phyloP scores from a whole-genome alignment of 1,140 invertebrate genomes.

The Nomia melanderi region DNA sequence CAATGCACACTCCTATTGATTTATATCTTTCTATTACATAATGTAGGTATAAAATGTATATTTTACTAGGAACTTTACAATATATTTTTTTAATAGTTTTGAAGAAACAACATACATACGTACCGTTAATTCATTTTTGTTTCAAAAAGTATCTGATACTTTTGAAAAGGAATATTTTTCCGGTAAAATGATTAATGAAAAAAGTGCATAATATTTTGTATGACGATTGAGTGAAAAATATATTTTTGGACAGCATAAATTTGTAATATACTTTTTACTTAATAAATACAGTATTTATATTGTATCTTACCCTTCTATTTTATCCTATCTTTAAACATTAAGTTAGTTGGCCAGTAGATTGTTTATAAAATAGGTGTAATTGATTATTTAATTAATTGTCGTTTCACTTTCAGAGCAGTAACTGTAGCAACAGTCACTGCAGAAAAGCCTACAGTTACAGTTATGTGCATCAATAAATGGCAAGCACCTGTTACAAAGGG shows the following conservation, averaged over 20 bases:
- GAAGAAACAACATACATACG: background rate
- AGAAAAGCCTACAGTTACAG: slow-evolving; percentile 67
- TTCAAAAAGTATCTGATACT: background rate
- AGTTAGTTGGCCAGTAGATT: background rate
- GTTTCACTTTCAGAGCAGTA: slow-evolving; percentile 69
- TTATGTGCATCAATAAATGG: slow-evolving; percentile 73
- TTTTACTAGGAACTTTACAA: background rate
- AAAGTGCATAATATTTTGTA: slow-evolving; percentile 17
- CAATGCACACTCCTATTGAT: background rate
- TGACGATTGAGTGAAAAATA: background rate
- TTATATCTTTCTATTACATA: slow-evolving; percentile 27
- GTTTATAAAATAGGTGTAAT: slow-evolving; percentile 10
- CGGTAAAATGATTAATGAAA: background rate
- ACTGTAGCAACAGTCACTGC: slow-evolving; percentile 65
- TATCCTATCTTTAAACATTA: slow-evolving; percentile 43
- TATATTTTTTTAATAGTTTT: background rate
- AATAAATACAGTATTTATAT: slow-evolving; percentile 68
- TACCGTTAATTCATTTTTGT: background rate
- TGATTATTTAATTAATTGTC: slow-evolving; percentile 42
- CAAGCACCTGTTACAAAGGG: slow-evolving; percentile 76
- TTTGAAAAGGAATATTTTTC: background rate
- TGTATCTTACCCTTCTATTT: slow-evolving; percentile 58
- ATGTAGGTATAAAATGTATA: slow-evolving; percentile 27
- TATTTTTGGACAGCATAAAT: slow-evolving; percentile 12
- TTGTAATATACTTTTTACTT: slow-evolving; percentile 66